A percentile compares a stretch with the other conserved stretches of the same genome.
These are phyloP conservation scores for Hydraecia micacea DNA, from an alignment of 2,888 invertebrate species.

Conservation along the genomic window DNA sequence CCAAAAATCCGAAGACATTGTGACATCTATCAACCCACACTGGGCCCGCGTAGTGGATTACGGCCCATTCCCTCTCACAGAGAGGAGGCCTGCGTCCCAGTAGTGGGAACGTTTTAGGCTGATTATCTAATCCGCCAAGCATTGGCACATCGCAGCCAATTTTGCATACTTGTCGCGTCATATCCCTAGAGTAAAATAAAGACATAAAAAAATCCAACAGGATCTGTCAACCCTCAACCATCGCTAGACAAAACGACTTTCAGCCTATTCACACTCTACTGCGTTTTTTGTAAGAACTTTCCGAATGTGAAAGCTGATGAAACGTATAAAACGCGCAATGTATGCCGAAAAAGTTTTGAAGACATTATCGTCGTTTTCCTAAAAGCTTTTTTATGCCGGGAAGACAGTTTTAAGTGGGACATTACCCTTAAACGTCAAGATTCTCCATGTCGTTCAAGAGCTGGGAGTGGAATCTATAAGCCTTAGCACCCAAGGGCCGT, in stretches of 20 bases:
- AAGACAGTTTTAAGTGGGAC: conserved; percentile 30
- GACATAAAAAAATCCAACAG: conserved; percentile 46
- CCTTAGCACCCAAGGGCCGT: not conserved
- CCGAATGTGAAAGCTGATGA: not conserved
- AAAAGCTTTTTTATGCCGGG: conserved; percentile 31
- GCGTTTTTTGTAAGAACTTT: not conserved
- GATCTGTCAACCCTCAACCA: not conserved
- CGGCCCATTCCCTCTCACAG: not conserved
- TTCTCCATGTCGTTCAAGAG: conserved; percentile 16
- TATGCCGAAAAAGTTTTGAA: conserved; percentile 1
- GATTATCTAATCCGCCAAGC: conserved; percentile 2
- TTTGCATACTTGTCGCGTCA: conserved; percentile 42
- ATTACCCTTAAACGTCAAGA: conserved; percentile 41
- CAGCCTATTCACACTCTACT: not conserved
- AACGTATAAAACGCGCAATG: conserved; percentile 8
- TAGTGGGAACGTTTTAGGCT: too few species aligned
- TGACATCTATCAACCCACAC: not conserved
- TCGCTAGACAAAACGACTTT: not conserved
- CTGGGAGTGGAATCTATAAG: conserved; percentile 2
- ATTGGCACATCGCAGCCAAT: conserved; percentile 38
- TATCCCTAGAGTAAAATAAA: conserved; percentile 52
- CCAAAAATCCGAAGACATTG: not conserved
- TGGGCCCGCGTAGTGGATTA: not conserved
- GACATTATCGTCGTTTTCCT: not conserved
- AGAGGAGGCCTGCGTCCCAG: not conserved